Conservation (phyloP, 2,888 invertebrate genomes). For the Dasypolia templi region DNA sequence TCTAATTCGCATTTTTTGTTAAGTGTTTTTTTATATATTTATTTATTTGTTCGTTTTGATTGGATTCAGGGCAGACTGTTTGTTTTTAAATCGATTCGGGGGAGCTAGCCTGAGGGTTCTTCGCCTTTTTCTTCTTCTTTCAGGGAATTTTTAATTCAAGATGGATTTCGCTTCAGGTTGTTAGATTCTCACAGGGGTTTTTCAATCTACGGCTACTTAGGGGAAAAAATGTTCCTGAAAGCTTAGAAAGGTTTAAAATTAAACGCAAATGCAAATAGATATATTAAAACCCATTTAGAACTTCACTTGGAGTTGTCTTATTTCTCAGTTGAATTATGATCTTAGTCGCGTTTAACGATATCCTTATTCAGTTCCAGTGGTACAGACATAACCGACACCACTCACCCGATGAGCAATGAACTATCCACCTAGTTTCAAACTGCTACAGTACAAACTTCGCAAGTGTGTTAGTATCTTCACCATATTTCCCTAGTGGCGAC, state of each 20-base stretch:
- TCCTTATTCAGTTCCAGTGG: slow-evolving; percentile 24
- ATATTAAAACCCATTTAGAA: slow-evolving; percentile 18
- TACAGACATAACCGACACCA: not conserved
- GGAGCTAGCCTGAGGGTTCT: not conserved
- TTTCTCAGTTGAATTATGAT: slow-evolving; percentile 4
- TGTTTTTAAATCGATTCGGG: slow-evolving; percentile 47
- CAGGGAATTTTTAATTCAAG: slow-evolving; percentile 9
- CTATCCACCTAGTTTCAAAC: slow-evolving; percentile 50
- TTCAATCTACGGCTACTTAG: not conserved
- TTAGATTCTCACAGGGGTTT: not conserved
- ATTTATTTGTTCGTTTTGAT: slow-evolving; percentile 48
- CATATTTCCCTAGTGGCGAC: slow-evolving; percentile 51
- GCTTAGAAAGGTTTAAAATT: no score
- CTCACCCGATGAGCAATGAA: slow-evolving; percentile 28
- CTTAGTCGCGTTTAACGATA: not conserved
- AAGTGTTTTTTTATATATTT: slow-evolving; percentile 52
- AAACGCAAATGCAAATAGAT: not conserved
- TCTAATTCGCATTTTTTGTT: slow-evolving; percentile 61
- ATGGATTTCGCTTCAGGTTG: no score
- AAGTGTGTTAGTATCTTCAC: slow-evolving; percentile 47
- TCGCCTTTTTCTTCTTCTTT: not conserved
- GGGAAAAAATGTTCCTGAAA: no score
- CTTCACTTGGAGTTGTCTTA: not conserved
- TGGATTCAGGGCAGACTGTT: slow-evolving; percentile 40
- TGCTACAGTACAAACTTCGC: slow-evolving; percentile 28